Conservation (phyloP, 1,140 invertebrate genomes). For the Drosophila ohnishii region DNA sequence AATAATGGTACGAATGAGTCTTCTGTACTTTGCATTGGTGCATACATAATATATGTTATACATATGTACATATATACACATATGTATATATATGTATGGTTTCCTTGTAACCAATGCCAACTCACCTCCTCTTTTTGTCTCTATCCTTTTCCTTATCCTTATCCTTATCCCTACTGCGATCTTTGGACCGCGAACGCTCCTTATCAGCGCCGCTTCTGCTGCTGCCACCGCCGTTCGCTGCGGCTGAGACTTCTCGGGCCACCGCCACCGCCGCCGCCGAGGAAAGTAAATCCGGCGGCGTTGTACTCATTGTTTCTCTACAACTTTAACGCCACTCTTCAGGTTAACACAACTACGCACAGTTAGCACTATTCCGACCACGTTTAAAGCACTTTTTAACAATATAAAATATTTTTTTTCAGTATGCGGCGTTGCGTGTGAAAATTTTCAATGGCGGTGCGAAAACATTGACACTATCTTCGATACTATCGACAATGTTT, state of each 20-base stretch:
- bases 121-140: conserved; percentile 82
- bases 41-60: too few relatives aligned
- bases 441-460: conserved; percentile 47
- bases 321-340: neutral
- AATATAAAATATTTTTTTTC: conserved; percentile 20
- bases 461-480: neutral
- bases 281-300: conserved; percentile 56
- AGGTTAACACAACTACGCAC: neutral
- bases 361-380: neutral
- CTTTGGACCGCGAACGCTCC: conserved; percentile 71
- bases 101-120: neutral
- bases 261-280: conserved; percentile 7
- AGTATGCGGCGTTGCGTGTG: conserved; percentile 40
- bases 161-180: conserved; percentile 83
- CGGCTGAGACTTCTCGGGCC: conserved; percentile 46
- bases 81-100: neutral
- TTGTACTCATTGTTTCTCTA: conserved; percentile 58
- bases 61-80: neutral
- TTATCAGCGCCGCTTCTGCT: conserved; percentile 51
- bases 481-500: neutral
- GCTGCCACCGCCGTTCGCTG: conserved; percentile 48
- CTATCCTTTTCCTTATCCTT: conserved; percentile 83
- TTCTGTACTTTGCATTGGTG: neutral
- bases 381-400: neutral
- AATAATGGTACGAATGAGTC: too few relatives aligned